Evolutionary conservation across 1,140 invertebrate species (phyloP).

Genomic region (Maconellicoccus hirsutus): DNA sequence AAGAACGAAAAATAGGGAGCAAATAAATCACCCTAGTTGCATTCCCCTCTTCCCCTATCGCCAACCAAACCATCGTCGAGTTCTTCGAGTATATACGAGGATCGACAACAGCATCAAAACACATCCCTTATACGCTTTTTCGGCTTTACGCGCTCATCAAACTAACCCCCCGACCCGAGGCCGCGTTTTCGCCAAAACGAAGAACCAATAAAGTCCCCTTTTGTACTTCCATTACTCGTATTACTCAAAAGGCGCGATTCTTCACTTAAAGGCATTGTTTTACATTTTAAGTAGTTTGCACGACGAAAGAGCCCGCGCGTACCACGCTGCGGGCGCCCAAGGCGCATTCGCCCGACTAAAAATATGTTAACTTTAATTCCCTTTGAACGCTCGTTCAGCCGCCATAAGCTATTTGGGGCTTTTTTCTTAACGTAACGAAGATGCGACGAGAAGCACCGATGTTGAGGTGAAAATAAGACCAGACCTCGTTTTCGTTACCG

Average conservation of each 20-base stretch:
- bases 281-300: slow-evolving; percentile 15
- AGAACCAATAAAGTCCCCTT: slow-evolving; percentile 16
- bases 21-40: slow-evolving; percentile 17
- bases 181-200: no score
- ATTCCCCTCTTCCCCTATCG: no score
- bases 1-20: no score
- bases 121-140: no score
- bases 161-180: no score
- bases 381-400: not conserved
- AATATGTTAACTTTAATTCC: slow-evolving; percentile 5
- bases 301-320: not conserved
- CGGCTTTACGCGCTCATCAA: no score
- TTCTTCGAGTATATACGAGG: not conserved
- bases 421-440: no score
- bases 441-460: no score
- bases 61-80: not conserved
- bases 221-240: slow-evolving; percentile 16
- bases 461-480: no score
- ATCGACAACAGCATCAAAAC: no score
- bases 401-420: not conserved
- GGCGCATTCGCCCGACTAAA: not conserved
- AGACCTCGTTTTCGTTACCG: no score
- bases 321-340: not conserved
- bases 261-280: slow-evolving; percentile 19
- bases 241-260: slow-evolving; percentile 20